phyloP scores from a whole-genome alignment of 1,140 invertebrate species.

The Ganaspis sp. region DNA sequence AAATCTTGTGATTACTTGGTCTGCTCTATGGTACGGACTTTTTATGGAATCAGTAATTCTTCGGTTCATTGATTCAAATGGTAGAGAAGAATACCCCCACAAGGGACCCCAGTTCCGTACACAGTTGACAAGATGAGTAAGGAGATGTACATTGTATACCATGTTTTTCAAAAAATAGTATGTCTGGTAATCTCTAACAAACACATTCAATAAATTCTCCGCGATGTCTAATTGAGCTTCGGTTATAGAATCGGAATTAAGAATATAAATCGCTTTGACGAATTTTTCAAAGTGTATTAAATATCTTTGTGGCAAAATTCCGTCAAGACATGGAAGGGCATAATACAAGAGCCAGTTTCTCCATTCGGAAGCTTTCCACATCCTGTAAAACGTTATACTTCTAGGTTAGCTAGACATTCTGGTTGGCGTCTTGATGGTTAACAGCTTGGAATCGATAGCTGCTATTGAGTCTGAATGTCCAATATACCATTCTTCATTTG shows the following conservation, averaged over 20 bases:
- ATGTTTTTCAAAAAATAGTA: conserved; percentile 25
- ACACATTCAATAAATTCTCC: conserved; percentile 17
- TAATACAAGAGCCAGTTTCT: conserved; percentile 39
- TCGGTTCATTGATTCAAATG: conserved; percentile 36
- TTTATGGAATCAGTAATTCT: conserved; percentile 31
- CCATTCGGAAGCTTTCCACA: conserved; percentile 41
- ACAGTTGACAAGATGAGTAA: conserved; percentile 26
- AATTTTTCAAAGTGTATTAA: conserved; percentile 25
- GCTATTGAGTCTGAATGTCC: neutral
- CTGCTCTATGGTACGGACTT: conserved; percentile 34
- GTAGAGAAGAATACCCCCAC: conserved; percentile 33
- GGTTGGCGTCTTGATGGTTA: conserved; percentile 24
- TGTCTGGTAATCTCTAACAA: conserved; percentile 24
- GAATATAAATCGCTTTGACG: conserved; percentile 35
- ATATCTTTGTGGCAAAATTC: conserved; percentile 2
- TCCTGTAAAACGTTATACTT: neutral
- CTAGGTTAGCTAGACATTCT: conserved; percentile 33
- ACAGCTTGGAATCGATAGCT: conserved; percentile 28
- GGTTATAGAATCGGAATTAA: conserved; percentile 35
- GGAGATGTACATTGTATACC: conserved; percentile 38
- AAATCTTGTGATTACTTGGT: conserved; percentile 34
- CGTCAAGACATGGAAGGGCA: conserved; percentile 29
- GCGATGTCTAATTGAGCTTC: conserved; percentile 30
- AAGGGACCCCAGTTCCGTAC: no score
- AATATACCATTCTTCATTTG: conserved; percentile 20